A percentile compares a stretch with the other conserved stretches of the same genome.
Conservation (phyloP, 2,797 vertebrate species). For the Otolemur crassicaudatus region DNA sequence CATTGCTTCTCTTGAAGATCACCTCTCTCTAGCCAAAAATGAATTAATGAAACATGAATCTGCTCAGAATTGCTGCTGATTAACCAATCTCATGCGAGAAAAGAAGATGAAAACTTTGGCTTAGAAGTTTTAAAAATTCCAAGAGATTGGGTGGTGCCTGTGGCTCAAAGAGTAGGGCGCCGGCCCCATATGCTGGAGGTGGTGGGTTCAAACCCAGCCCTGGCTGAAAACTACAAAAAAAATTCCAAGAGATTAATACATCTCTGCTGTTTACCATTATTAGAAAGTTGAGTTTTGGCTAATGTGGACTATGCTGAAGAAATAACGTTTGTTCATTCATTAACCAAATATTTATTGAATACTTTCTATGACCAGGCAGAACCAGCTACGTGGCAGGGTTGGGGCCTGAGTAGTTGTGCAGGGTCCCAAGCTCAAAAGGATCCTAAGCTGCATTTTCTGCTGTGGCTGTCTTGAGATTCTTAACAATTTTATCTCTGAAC, state of each 20-base stretch:
- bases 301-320: not conserved
- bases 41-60: not conserved
- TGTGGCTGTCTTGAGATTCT: not conserved
- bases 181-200: too few relatives aligned
- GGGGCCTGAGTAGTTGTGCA: too few relatives aligned
- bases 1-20: not conserved
- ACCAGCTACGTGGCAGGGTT: not conserved
- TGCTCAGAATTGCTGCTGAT: not conserved
- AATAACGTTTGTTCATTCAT: not conserved
- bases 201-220: too few relatives aligned
- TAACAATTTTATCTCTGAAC: not conserved
- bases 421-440: not conserved
- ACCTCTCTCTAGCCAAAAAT: not conserved
- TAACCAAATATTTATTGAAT: not conserved
- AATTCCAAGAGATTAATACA: not conserved
- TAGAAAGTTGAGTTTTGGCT: not conserved
- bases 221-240: not conserved
- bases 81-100: not conserved
- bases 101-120: conserved; percentile 16
- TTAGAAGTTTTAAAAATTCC: not conserved
- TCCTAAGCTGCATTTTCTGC: not conserved
- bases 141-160: not conserved
- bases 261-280: not conserved
- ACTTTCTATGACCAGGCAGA: not conserved
- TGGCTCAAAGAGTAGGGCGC: too few relatives aligned